Evolutionary conservation across 2,888 invertebrate genomes (phyloP).

Genomic region (Trisateles emortualis): DNA sequence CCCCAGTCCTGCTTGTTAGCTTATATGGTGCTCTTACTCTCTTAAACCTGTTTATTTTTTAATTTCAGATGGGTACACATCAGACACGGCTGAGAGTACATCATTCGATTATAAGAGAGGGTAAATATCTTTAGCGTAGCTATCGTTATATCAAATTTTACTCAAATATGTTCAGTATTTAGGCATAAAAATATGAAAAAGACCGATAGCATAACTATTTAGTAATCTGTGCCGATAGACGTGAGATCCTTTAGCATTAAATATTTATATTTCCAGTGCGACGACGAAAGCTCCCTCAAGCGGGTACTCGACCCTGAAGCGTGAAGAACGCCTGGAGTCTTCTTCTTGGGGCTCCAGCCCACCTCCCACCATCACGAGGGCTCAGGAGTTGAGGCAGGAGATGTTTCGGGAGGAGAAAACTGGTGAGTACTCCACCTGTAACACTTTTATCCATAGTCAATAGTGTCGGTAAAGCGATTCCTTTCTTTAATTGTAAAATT

Average conservation of each 20-base stretch:
- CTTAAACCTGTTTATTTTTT: background rate
- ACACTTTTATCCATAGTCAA: too few relatives aligned
- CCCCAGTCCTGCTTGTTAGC: too few relatives aligned
- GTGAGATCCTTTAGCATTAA: too few relatives aligned
- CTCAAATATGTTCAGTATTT: too few relatives aligned
- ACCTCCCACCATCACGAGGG: constrained; percentile 50
- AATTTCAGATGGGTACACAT: constrained; percentile 78
- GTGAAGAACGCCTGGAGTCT: constrained; percentile 73
- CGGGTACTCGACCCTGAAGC: constrained; percentile 80
- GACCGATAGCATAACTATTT: too few relatives aligned
- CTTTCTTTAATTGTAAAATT: too few relatives aligned
- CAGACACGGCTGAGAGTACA: constrained; percentile 81
- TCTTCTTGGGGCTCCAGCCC: constrained; percentile 73
- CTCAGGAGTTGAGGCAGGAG: constrained; percentile 66
- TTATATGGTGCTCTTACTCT: too few relatives aligned
- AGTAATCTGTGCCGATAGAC: too few relatives aligned
- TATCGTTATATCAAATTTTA: too few relatives aligned
- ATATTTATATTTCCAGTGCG: constrained; percentile 53
- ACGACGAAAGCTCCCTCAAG: constrained; percentile 79
- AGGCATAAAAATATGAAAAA: too few relatives aligned
- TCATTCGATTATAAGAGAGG: constrained; percentile 81
- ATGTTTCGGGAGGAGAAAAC: constrained; percentile 72
- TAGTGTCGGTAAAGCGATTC: too few relatives aligned
- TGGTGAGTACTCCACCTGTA: constrained; percentile 60
- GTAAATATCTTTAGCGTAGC: constrained; percentile 57